A percentile compares a stretch with the other conserved stretches of the same genome.
phyloP scores from a whole-genome alignment of 2,888 invertebrate species.

The Aphodius granarius region DNA sequence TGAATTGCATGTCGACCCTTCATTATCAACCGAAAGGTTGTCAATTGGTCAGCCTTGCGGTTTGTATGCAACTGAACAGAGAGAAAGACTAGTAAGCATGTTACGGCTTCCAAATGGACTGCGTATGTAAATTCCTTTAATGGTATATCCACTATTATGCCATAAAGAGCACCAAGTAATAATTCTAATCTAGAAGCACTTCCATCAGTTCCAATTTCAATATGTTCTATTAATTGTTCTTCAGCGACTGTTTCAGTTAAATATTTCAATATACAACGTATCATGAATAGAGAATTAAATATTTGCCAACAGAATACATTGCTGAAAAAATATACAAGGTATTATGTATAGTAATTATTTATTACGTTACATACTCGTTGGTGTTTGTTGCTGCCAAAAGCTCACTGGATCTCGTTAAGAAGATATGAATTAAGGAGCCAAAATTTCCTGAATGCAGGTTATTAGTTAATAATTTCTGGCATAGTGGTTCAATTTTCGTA shows the following conservation, averaged over 20 bases:
- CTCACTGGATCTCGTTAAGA: slow-evolving; percentile 79
- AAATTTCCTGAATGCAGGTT: slow-evolving; percentile 90
- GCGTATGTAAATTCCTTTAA: slow-evolving; percentile 82
- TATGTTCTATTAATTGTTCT: slow-evolving; percentile 81
- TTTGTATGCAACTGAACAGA: slow-evolving; percentile 84
- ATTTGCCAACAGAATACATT: slow-evolving; percentile 89
- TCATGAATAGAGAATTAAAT: slow-evolving; percentile 89
- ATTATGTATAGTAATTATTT: not conserved
- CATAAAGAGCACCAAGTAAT: slow-evolving; percentile 74
- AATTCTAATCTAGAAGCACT: slow-evolving; percentile 63
- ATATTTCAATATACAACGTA: slow-evolving; percentile 83
- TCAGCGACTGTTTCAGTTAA: slow-evolving; percentile 89
- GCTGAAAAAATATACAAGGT: slow-evolving; percentile 54
- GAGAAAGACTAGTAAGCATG: slow-evolving; percentile 82
- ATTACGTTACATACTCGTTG: slow-evolving; percentile 71
- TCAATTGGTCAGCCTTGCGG: slow-evolving; percentile 65
- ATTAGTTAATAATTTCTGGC: slow-evolving; percentile 78
- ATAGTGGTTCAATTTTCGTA: slow-evolving; percentile 72
- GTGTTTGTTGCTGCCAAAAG: slow-evolving; percentile 82
- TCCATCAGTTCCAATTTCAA: slow-evolving; percentile 61
- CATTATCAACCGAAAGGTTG: slow-evolving; percentile 71
- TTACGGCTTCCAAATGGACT: slow-evolving; percentile 85
- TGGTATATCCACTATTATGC: slow-evolving; percentile 80
- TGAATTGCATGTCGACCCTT: slow-evolving; percentile 72
- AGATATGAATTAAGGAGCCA: slow-evolving; percentile 83